Percentiles rank a stretch among this genome's conserved stretches.
phyloP scores from a whole-genome alignment of 2,888 invertebrate genomes.

The Melinaea marsaeus region DNA sequence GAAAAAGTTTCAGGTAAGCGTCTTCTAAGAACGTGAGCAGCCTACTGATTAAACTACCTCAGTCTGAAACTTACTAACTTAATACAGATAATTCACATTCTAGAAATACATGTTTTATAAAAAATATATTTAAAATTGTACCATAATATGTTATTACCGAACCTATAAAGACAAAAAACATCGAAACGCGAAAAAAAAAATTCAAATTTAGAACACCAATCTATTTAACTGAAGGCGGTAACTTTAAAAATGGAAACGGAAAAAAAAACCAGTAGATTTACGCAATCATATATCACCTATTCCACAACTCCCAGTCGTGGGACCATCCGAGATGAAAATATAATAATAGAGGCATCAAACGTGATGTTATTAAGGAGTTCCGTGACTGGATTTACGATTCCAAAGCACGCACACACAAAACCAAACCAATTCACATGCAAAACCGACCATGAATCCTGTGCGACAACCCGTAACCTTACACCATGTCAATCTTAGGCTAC shows the following conservation, averaged over 20 bases:
- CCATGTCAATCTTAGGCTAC: conserved; percentile 22
- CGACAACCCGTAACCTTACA: conserved; percentile 46
- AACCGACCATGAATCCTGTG: conserved; percentile 49
- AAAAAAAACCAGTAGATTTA: conserved; percentile 47
- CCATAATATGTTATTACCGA: neutral
- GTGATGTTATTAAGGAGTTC: conserved; percentile 75
- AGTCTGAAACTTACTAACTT: conserved; percentile 27
- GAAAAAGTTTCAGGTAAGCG: conserved; percentile 75
- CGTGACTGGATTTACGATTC: conserved; percentile 66
- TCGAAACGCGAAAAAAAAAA: too few relatives aligned
- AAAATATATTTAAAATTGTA: conserved; percentile 9
- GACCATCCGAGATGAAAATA: conserved; percentile 74
- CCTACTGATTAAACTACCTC: conserved; percentile 47
- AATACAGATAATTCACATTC: conserved; percentile 12
- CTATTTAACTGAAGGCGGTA: neutral
- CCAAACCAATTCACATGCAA: conserved; percentile 68
- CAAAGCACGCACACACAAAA: conserved; percentile 68
- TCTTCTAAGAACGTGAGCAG: conserved; percentile 71
- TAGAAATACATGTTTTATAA: conserved; percentile 21
- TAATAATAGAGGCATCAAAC: conserved; percentile 79
- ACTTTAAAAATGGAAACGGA: neutral
- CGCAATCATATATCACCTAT: conserved; percentile 44
- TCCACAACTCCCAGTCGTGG: conserved; percentile 63
- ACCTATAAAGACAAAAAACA: neutral
- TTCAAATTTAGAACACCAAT: neutral